Percentiles rank a stretch among this genome's conserved stretches.
phyloP scores from a whole-genome alignment of 1,140 invertebrate species.

The Spodoptera litura region DNA sequence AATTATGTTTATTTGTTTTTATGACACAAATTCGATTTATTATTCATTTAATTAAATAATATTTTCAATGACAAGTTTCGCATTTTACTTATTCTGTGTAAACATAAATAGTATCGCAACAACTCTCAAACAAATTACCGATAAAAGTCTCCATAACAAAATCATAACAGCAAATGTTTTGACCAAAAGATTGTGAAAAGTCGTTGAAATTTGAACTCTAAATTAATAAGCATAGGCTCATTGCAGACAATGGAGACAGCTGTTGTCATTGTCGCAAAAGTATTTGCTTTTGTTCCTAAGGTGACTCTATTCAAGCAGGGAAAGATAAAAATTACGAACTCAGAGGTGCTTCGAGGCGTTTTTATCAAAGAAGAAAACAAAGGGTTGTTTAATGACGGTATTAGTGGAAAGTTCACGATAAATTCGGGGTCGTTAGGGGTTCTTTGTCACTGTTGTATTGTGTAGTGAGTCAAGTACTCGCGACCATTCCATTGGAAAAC shows the following conservation, averaged over 20 bases:
- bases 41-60: too few species aligned
- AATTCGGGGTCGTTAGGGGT: slow-evolving; percentile 79
- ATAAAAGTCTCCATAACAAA: background rate
- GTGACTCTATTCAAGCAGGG: slow-evolving; percentile 63
- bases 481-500: slow-evolving; percentile 61
- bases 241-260: slow-evolving; percentile 49
- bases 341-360: slow-evolving; percentile 76
- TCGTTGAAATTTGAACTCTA: slow-evolving; percentile 39
- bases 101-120: background rate
- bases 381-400: slow-evolving; percentile 84
- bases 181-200: slow-evolving; percentile 25
- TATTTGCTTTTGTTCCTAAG: slow-evolving; percentile 71
- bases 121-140: background rate
- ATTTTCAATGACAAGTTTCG: too few species aligned
- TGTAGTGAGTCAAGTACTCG: slow-evolving; percentile 68
- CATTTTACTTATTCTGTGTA: too few species aligned
- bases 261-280: slow-evolving; percentile 60
- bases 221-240: slow-evolving; percentile 54
- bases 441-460: slow-evolving; percentile 80
- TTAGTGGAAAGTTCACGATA: slow-evolving; percentile 83
- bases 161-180: slow-evolving; percentile 8
- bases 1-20: too few species aligned
- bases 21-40: too few species aligned
- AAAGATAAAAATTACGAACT: slow-evolving; percentile 83
- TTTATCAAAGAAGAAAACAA: slow-evolving; percentile 83